Evolutionary conservation across 1,140 invertebrate species (phyloP), one percentile per base, ranked within the genome.

Genomic region (Nixonia krombeini): DNA sequence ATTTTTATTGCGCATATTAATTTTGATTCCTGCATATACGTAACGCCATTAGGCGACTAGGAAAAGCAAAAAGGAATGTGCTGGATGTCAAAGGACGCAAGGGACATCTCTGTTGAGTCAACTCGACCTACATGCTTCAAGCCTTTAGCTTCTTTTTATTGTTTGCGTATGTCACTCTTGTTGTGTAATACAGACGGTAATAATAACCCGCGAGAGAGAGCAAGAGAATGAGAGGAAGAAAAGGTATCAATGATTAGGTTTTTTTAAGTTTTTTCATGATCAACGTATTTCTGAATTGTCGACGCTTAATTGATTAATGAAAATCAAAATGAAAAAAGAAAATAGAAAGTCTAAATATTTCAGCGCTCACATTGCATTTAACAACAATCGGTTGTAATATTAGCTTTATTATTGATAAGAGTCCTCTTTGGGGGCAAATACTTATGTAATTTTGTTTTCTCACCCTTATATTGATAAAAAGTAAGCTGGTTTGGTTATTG

Each of bases 141-240:
- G 61, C 66, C 49, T 63, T 62, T 68, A 68, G 65, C 65, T 68
- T 68, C 65, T 68, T 68, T 68, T 68, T 62, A 68, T 62, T 68
- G 33, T 62, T 68, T 68, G 59, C 37, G 57, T 68, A 68, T 68
- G 65, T 56, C 46, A 55, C 47, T 53, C 51, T 61, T 56, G 50
- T 42, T 55, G 50, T 59, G 51, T 21, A 59, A 57, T 28, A 46
- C 41, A 44, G 29, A 3, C 6, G 10, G 37, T 55, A 59, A 33
- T 52, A 31, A 56, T 51, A 35, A 57, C 40, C 37, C 16, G 46
- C 45, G 12, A 45, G 40, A 40, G 47, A 40, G 7, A 38, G 5
- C 16, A 40, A 23, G 38, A 58, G 15, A 47, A 26, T 45, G 53
- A 25, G 23, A 66, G 26, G 42, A 26, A 49, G 28, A 63, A 26